These are phyloP conservation scores for Pygoscelis antarcticus DNA, from an alignment of 2,113 vertebrate genomes.

Conservation along the genomic window DNA sequence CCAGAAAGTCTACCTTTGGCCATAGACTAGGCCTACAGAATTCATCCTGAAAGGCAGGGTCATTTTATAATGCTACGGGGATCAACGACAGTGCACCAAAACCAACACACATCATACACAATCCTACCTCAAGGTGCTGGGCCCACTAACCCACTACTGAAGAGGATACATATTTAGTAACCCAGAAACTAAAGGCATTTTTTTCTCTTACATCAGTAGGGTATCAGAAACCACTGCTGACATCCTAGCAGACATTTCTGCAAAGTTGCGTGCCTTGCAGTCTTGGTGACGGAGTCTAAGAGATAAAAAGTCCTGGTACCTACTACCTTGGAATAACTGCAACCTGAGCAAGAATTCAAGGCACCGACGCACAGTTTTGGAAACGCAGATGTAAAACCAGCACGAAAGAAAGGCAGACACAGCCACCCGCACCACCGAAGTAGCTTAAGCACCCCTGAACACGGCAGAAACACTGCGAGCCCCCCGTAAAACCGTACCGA, in stretches of 20 bases:
- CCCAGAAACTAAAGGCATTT: not conserved
- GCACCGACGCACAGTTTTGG: not conserved
- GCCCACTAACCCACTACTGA: not conserved
- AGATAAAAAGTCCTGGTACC: not conserved
- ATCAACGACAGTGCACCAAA: not conserved
- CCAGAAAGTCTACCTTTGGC: not conserved
- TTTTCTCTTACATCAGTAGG: not conserved
- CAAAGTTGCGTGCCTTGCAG: not conserved
- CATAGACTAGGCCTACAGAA: not conserved
- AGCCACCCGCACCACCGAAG: not conserved
- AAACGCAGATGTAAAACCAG: not conserved
- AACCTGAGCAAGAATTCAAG: not conserved
- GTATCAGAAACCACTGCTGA: not conserved
- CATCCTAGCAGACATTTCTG: not conserved
- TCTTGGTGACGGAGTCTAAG: too few species aligned
- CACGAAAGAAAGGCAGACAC: rapidly evolving
- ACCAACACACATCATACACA: rapidly evolving
- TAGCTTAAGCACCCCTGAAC: not conserved
- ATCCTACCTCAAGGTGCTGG: not conserved
- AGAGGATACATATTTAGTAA: too few species aligned
- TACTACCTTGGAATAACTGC: not conserved
- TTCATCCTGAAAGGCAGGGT: not conserved
- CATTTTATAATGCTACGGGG: not conserved
- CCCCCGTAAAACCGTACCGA: not conserved
- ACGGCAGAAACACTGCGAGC: not conserved